Evolutionary conservation across 1,140 invertebrate genomes (phyloP), one percentile per base, ranked within the genome.

Genomic region (Linepithema humile): DNA sequence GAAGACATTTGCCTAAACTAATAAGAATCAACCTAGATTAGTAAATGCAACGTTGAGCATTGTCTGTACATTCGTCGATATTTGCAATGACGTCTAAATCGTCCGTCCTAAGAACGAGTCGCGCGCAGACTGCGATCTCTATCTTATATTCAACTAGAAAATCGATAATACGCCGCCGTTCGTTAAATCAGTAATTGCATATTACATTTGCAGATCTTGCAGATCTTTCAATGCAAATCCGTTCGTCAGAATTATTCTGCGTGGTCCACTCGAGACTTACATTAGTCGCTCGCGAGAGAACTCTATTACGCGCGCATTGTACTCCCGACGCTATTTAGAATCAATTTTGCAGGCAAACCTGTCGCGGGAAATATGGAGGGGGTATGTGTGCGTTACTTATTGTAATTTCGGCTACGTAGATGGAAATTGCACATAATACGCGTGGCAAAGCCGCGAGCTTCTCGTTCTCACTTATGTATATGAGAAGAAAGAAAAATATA

Each of bases 1-100:
- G 82, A 83, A 83, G 82, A 83, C 72, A 12, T 83, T 6, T 17
- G 35, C 29, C n/a, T 64, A 69, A 78, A 82, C 43, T 82, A 74
- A 62, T 50, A 35, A 55, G 10, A 77, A 83, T 29, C 23, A 29
- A 83, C 12, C 70, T 83, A 83, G 1, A 75, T 43, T 62, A 55
- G 12, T 83, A 83, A 83, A 83, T 83, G 82, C 72, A 83, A 75
- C 55, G 32, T 75, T 74, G 82, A 83, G 82, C 82, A 65, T 83
- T 64, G 15, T 62, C 59, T 53, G 38, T 57, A n/a, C 29, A 50
- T 60, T 9, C 15, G 38, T 29, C 32, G 45, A 43, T 74, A 74
- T 50, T 65, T 55, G 43, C 43, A 74, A 23, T 60, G 78, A 45
- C 55, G 38, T 62, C 40, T 82, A 80, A 45, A 40, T 69, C 69